Evolutionary conservation across 2,797 vertebrate genomes (phyloP), one percentile per base, ranked within the genome.

Genomic region (Botia almorhae): DNA sequence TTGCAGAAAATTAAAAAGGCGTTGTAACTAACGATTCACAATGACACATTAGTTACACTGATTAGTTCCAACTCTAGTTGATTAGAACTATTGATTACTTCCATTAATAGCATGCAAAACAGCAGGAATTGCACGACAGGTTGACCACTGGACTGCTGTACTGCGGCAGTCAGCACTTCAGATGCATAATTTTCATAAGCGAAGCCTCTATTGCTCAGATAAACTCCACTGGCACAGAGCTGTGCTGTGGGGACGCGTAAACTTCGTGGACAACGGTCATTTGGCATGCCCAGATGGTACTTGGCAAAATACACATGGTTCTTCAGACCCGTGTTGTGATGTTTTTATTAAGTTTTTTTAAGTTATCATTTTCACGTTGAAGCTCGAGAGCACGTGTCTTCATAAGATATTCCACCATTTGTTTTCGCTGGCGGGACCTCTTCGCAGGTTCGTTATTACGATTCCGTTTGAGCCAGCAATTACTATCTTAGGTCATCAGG

Each of bases 391-490:
- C 83, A 11, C 87, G 87, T 39, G 84, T 68, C 74, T 91, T 88
- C 78, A 91, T 55, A 8, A 88, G 76, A 21, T 87, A 60, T 72
- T 89, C 91, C 50, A 88, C 87, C 81, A 85, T 67, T 14, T 90
- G 82, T 50, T 89, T 82, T 74, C 90, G 89, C 83, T 90, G 88
- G 10, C 91, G 87, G 16, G 88, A 92, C n/a, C 88, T 79, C 69
- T 89, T 89, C 0, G 90, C 90, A 0, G 91, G 89, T 78, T 91
- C 90, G 78, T 92, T 92, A 61, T 92, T 92, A 17, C 89, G 87
- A 55, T 83, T 87, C 55, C 91, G 84, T 33, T 90, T 90, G 16
- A 87, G 83, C 89, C 90, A 90, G 81, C 91, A 92, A 16, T 75
- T 85, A 29, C 77, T 76, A 83, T 90, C 86, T 14, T 51, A 83